Conservation (phyloP, 2,797 vertebrate species). For the Vultur gryphus region DNA sequence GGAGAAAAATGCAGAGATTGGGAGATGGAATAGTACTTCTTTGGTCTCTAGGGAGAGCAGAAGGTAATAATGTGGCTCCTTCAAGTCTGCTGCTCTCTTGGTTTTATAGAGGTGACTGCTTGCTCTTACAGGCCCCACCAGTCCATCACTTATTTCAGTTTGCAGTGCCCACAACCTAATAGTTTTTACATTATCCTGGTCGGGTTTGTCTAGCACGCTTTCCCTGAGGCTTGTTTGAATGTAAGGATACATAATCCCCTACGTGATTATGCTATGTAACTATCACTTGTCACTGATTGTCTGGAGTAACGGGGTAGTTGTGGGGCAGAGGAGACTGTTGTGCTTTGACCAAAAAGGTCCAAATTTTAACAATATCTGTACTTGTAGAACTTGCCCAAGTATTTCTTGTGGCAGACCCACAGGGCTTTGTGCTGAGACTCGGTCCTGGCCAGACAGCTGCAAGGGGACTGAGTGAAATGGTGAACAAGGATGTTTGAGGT, state of each 20-base stretch:
- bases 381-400: neutral
- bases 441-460: neutral
- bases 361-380: neutral
- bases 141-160: neutral
- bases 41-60: neutral
- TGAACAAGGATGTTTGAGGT: neutral
- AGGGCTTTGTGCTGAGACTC: neutral
- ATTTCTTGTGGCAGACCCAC: neutral
- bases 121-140: accelerated
- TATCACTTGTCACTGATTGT: neutral
- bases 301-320: neutral
- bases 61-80: conserved; percentile 8
- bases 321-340: neutral
- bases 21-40: neutral
- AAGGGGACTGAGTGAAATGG: neutral
- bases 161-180: neutral
- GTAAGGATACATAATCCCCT: neutral
- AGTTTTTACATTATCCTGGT: neutral
- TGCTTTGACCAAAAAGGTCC: neutral
- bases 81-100: neutral
- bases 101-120: neutral
- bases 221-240: neutral
- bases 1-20: neutral
- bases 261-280: neutral
- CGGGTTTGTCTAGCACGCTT: neutral